These are phyloP conservation scores for Eufriesea mexicana DNA, from an alignment of 1,140 invertebrate species.

Conservation along the genomic window DNA sequence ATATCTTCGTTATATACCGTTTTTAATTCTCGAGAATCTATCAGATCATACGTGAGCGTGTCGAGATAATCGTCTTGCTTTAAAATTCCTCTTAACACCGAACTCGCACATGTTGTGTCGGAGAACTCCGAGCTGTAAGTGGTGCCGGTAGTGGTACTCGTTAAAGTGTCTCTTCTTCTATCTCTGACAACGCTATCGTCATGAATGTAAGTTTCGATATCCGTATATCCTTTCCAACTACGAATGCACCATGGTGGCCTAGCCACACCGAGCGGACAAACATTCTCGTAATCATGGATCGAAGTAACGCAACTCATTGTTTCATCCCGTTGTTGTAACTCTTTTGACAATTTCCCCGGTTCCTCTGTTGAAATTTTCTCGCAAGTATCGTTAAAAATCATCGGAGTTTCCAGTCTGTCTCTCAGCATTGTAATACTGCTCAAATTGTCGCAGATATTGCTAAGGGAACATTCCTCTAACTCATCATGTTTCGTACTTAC, in stretches of 20 bases:
- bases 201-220: slow-evolving; percentile 86
- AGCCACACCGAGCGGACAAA: slow-evolving; percentile 86
- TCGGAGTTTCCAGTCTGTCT: slow-evolving; percentile 64
- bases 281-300: slow-evolving; percentile 87
- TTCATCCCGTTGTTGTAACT: slow-evolving; percentile 74
- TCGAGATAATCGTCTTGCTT: slow-evolving; percentile 84
- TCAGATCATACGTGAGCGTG: slow-evolving; percentile 81
- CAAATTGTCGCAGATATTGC: slow-evolving; percentile 21
- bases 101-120: slow-evolving; percentile 79
- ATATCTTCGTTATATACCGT: slow-evolving; percentile 41
- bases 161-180: slow-evolving; percentile 83
- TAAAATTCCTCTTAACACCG: slow-evolving; percentile 73
- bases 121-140: slow-evolving; percentile 77
- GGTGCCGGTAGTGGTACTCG: slow-evolving; percentile 78
- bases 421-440: slow-evolving; percentile 56
- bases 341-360: slow-evolving; percentile 56
- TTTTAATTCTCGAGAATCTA: slow-evolving; percentile 70
- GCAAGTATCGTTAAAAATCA: slow-evolving; percentile 40
- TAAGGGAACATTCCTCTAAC: slow-evolving; percentile 1
- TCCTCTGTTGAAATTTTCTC: slow-evolving; percentile 39
- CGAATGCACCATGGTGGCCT: slow-evolving; percentile 86
- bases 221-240: slow-evolving; percentile 86
- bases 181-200: slow-evolving; percentile 85
- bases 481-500: neutral
- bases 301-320: slow-evolving; percentile 85